Conservation (phyloP, 2,888 invertebrate genomes). For the Sinhomidia bicolor region DNA sequence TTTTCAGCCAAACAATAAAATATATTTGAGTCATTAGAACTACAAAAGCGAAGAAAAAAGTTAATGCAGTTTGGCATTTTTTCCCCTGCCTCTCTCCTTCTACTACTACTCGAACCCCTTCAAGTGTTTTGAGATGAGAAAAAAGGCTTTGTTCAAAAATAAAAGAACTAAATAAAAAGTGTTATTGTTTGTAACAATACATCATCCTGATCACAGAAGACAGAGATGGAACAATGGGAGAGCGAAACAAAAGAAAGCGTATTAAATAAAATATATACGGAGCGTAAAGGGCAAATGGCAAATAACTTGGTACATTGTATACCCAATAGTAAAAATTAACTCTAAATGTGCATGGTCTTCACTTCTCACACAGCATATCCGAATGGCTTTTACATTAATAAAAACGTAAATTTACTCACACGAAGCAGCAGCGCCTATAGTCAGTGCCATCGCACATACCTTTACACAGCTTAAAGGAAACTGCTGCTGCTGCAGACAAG, state of each 20-base stretch:
- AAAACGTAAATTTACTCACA: too few relatives aligned
- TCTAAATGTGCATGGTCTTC: too few relatives aligned
- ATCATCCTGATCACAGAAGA: conserved; percentile 27
- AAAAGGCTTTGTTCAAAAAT: conserved; percentile 25
- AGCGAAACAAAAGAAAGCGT: conserved; percentile 36
- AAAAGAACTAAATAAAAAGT: conserved; percentile 51
- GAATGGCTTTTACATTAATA: too few relatives aligned
- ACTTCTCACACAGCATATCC: too few relatives aligned
- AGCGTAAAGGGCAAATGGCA: conserved; percentile 33
- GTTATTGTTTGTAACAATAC: conserved; percentile 57
- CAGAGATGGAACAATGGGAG: conserved; percentile 48
- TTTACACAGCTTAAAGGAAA: too few relatives aligned
- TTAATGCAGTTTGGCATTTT: conserved; percentile 49
- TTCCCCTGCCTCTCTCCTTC: neutral
- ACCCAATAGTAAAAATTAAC: neutral
- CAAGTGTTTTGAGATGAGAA: conserved; percentile 14
- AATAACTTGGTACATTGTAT: neutral
- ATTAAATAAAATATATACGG: too few relatives aligned
- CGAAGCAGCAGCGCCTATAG: too few relatives aligned
- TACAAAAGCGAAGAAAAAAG: conserved; percentile 55
- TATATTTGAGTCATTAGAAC: conserved; percentile 64
- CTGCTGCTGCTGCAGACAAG: neutral
- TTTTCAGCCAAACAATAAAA: conserved; percentile 58
- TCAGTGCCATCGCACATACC: too few relatives aligned
- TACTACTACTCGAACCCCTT: neutral